A percentile compares a stretch with the other conserved stretches of the same genome.
These are phyloP conservation scores for Mycogona germanica DNA, from an alignment of 2,888 invertebrate genomes.

Conservation along the genomic window DNA sequence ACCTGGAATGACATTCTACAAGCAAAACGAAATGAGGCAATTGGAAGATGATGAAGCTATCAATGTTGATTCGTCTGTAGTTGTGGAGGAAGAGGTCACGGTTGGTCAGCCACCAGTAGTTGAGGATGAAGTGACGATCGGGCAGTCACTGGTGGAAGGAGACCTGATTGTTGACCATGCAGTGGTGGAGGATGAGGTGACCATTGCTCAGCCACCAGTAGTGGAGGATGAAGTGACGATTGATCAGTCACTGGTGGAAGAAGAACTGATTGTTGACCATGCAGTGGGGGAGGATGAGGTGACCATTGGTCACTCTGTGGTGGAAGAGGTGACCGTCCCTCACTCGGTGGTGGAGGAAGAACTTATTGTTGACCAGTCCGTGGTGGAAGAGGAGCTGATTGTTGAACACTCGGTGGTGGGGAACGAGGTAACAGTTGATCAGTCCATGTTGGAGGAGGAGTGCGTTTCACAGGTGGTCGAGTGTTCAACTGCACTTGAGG, in stretches of 20 bases:
- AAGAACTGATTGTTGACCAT: neutral
- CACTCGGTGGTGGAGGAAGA: neutral
- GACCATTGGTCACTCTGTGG: neutral
- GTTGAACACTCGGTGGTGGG: no score
- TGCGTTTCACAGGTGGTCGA: no score
- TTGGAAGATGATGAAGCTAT: neutral
- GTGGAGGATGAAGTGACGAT: neutral
- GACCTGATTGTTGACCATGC: neutral
- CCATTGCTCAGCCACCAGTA: neutral
- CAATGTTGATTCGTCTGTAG: neutral
- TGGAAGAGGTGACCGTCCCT: neutral
- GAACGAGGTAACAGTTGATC: no score
- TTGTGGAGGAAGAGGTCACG: neutral
- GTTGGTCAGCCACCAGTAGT: neutral
- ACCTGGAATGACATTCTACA: no score
- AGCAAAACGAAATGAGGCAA: neutral
- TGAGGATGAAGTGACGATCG: neutral
- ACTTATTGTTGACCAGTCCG: neutral
- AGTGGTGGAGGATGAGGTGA: neutral
- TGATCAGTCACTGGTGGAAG: neutral
- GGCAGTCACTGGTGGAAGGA: neutral
- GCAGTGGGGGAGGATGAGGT: neutral
- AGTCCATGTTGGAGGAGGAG: no score
- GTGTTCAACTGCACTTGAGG: no score
- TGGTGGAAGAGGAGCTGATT: conserved; percentile 1